A percentile compares a stretch with the other conserved stretches of the same genome.
phyloP scores from a whole-genome alignment of 2,797 vertebrate genomes.

The Balearica regulorum region DNA sequence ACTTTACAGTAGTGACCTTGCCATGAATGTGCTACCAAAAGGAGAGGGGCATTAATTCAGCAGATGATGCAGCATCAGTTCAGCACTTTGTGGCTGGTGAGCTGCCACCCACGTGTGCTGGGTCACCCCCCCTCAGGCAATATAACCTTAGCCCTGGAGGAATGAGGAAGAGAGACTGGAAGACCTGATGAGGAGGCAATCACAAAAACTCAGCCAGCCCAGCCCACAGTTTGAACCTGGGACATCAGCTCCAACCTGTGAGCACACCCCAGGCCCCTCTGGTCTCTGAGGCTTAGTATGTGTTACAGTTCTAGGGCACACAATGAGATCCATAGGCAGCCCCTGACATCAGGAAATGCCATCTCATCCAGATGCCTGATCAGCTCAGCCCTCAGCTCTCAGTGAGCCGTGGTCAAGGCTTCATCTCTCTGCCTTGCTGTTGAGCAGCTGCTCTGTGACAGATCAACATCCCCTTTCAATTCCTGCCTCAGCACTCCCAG shows the following conservation, averaged over 20 bases:
- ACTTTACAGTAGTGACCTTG: not conserved
- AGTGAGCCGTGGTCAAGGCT: not conserved
- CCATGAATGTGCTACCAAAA: rapidly evolving
- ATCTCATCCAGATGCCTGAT: not conserved
- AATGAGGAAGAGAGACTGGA: not conserved
- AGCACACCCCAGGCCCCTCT: not conserved
- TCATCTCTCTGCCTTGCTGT: not conserved
- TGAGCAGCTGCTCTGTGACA: not conserved
- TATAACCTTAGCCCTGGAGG: not conserved
- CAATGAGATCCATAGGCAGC: not conserved
- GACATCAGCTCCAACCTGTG: not conserved
- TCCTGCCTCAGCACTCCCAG: not conserved
- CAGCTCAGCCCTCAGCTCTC: not conserved
- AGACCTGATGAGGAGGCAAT: not conserved
- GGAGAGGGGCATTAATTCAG: not conserved
- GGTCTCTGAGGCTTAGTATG: not conserved
- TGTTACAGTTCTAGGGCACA: no score
- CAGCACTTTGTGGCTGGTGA: not conserved
- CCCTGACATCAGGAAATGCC: not conserved
- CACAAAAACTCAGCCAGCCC: not conserved
- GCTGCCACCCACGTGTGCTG: not conserved
- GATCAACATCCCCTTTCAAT: not conserved
- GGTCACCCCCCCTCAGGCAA: not conserved
- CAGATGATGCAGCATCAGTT: not conserved
- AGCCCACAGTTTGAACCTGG: not conserved